Evolutionary conservation across 2,113 vertebrate species (phyloP), one percentile per base, ranked within the genome.

Genomic region (Meriones unguiculatus): DNA sequence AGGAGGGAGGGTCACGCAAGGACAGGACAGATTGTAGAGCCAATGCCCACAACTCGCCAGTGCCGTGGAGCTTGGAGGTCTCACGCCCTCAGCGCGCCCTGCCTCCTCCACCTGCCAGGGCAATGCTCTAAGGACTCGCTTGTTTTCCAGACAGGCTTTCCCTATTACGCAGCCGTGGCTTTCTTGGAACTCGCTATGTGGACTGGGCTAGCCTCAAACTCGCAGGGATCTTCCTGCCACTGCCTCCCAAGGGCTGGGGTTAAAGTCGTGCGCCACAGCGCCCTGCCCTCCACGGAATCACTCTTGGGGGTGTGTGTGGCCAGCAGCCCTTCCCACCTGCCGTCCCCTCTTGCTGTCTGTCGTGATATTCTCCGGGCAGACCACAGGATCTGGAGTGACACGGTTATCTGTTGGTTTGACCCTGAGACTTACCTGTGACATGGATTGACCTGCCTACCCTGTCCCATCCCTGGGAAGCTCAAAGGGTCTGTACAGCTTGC

Each of bases 11-110:
- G 69, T 89, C 0, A 2, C 0, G 9, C 1, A 14, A 70, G 17
- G 52, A 8, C 59, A 14, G 18, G 5, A 6, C 6, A n/a, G 50
- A 3, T 2, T n/a, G 3, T 9, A 41, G 77, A 20, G 32, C 1
- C 17, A 0, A 15, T 35, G 38, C 35, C 38, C 32, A 3, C 57
- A 67, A n/a, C 46, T 28, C 2, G 1, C 50, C 12, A 75, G 50
- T n/a, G 73, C 25, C 8, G 14, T 69, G 64, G 57, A n/a, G 10
- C 6, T 82, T 64, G 41, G 62, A n/a, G 64, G 35, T 3, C 3
- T 59, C 17, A 25, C 11, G 69, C 5, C 4, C 69, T 41, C 35
- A 28, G 50, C 1, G 8, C 24, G 18, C 0, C 0, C 25, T 1
- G 25, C 22, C n/a, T 59, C 87, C 54, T n/a, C 4, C 25, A 75